A percentile compares a stretch with the other conserved stretches of the same genome.
phyloP scores from a whole-genome alignment of 2,113 vertebrate genomes.

The Setophaga petechia region DNA sequence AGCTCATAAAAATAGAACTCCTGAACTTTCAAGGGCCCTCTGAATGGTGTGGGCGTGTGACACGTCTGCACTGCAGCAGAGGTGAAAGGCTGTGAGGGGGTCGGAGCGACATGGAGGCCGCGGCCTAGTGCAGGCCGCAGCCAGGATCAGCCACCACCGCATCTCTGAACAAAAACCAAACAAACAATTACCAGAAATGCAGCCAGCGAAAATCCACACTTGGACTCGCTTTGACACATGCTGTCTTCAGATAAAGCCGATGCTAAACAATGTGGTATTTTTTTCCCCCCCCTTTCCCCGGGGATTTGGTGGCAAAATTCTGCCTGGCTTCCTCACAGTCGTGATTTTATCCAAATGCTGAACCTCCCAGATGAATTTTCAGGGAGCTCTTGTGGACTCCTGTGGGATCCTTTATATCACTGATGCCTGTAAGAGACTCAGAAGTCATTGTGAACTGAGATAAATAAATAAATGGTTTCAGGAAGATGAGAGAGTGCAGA shows the following conservation, averaged over 20 bases:
- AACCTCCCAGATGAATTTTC: not conserved
- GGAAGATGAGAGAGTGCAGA: not conserved
- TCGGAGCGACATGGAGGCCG: fast-evolving
- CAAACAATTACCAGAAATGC: not conserved
- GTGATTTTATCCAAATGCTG: not conserved
- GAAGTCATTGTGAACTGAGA: not conserved
- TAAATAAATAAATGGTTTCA: not conserved
- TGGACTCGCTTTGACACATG: not conserved
- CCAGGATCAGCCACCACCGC: fast-evolving
- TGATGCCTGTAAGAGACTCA: not conserved
- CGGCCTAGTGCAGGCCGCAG: not conserved
- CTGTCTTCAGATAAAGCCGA: not conserved
- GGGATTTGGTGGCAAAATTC: not conserved
- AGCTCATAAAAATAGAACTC: slow-evolving; percentile 63
- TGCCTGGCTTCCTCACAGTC: not conserved
- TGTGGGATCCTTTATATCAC: not conserved
- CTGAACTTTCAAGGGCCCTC: not conserved
- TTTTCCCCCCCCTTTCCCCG: fast-evolving
- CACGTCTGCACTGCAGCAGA: not conserved
- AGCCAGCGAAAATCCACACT: fast-evolving
- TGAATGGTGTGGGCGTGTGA: not conserved
- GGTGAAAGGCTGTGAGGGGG: not conserved
- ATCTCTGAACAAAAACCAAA: not conserved
- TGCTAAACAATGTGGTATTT: not conserved
- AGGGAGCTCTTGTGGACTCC: not conserved